phyloP scores from a whole-genome alignment of 1,140 invertebrate genomes.

The Druon quercuslanigerum region DNA sequence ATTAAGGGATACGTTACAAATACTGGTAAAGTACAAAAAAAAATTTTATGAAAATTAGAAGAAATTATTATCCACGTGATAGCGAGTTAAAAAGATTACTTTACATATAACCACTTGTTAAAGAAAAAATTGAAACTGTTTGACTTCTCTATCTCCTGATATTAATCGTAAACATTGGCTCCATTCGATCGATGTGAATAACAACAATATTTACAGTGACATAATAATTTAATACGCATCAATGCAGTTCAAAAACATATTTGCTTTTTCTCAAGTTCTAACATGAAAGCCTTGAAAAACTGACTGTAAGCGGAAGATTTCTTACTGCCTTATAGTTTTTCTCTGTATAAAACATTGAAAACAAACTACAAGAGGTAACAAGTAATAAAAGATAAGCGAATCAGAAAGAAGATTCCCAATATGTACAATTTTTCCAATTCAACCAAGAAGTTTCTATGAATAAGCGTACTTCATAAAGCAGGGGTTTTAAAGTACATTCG shows the following conservation, averaged over 20 bases:
- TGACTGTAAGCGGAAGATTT: no score
- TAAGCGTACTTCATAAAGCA: neutral
- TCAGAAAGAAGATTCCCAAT: neutral
- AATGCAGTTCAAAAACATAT: neutral
- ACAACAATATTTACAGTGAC: slow-evolving; percentile 5
- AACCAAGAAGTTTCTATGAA: neutral
- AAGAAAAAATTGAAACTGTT: neutral
- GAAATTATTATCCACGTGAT: neutral
- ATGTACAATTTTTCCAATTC: neutral
- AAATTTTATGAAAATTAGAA: slow-evolving; percentile 1
- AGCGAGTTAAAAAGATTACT: neutral
- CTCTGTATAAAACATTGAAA: neutral
- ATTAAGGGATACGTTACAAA: neutral
- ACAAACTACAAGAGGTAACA: neutral
- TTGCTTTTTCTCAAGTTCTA: neutral
- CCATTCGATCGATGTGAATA: neutral
- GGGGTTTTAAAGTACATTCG: neutral
- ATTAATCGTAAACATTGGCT: neutral
- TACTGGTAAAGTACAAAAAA: neutral
- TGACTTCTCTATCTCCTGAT: neutral
- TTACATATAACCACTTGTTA: no score
- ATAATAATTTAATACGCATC: slow-evolving; percentile 15
- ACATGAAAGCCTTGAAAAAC: neutral
- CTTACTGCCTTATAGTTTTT: no score
- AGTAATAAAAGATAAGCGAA: neutral